Evolutionary conservation across 2,888 invertebrate species (phyloP), one percentile per base, ranked within the genome.

Genomic region (Saturnia pavonia): DNA sequence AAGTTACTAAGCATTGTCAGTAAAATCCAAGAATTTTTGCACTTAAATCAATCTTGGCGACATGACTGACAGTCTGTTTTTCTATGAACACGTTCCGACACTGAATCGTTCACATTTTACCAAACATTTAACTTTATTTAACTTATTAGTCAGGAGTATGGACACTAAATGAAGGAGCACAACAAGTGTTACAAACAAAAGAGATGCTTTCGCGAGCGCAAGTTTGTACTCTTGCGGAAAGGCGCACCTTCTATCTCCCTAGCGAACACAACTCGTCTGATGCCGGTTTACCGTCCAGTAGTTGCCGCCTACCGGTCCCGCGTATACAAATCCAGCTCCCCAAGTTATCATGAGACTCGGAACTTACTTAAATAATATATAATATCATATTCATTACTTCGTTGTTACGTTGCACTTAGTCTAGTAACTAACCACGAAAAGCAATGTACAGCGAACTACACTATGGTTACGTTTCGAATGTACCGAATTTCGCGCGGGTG

Each of bases 141-240:
- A 74, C 71, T 71, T 54, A 75, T 73, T 74, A 77, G 74, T 78
- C 76, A 74, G 76, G 74, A 73, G 77, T 75, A 74, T 79, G 79
- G 79, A 76, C 82, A 80, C 78, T 74, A 72, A 75, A 76, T 73
- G 66, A 65, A 75, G 72, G 78, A 76, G 82, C 83, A 89, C 87
- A 87, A 88, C 88, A 91, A 92, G 87, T 91, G 87, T 85, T 87
- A 88, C 89, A 89, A 91, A 91, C 90, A 91, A 88, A 87, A 86
- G 85, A 78, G 82, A 78, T 82, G 80, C 82, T 86, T 85, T 88
- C 92, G 91, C 91, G 92, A 89, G 82, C 87, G 86, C 85, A 88
- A 88, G 83, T 86, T 88, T 84, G 77, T 82, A 80, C 79, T 77
- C 65, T 73, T 73, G 77, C 76, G 82, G 80, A 83, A 83, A 83